A percentile compares a stretch with the other conserved stretches of the same genome.
These are phyloP conservation scores for Electrona antarctica DNA, from an alignment of 2,113 vertebrate species.

Conservation along the genomic window DNA sequence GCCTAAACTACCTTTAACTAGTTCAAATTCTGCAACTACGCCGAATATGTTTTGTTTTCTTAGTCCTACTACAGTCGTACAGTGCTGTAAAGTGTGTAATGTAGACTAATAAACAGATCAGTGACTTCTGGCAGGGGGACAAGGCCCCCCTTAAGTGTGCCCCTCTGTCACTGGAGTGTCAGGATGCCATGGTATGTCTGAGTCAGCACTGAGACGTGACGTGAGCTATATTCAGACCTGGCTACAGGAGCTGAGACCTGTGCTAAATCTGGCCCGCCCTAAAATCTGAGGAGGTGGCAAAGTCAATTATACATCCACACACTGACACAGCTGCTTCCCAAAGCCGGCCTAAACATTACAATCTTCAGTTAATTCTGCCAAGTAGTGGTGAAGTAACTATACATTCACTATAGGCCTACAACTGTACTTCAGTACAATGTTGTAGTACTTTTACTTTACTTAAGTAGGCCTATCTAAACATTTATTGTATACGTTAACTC, in stretches of 20 bases:
- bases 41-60: too few relatives aligned
- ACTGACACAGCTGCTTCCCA: conserved; percentile 55
- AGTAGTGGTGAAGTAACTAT: too few relatives aligned
- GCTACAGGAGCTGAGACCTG: conserved; percentile 44
- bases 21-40: too few relatives aligned
- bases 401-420: too few relatives aligned
- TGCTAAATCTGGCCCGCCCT: conserved; percentile 74
- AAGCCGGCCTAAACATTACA: conserved; percentile 34
- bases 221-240: conserved; percentile 61
- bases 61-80: too few relatives aligned
- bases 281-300: conserved; percentile 62
- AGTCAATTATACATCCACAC: conserved; percentile 53
- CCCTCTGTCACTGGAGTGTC: conserved; percentile 50
- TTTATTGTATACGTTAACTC: too few relatives aligned
- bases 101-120: conserved; percentile 22
- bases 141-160: conserved; percentile 44
- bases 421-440: too few relatives aligned
- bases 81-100: background rate
- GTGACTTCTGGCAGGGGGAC: conserved; percentile 17
- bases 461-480: too few relatives aligned
- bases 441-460: too few relatives aligned
- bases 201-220: conserved; percentile 68
- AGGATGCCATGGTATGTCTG: conserved; percentile 63
- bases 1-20: too few relatives aligned
- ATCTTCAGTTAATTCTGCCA: background rate